Base-by-base conservation (phyloP, 2,113 vertebrate species). In the Phaethon lepturus region DNA sequence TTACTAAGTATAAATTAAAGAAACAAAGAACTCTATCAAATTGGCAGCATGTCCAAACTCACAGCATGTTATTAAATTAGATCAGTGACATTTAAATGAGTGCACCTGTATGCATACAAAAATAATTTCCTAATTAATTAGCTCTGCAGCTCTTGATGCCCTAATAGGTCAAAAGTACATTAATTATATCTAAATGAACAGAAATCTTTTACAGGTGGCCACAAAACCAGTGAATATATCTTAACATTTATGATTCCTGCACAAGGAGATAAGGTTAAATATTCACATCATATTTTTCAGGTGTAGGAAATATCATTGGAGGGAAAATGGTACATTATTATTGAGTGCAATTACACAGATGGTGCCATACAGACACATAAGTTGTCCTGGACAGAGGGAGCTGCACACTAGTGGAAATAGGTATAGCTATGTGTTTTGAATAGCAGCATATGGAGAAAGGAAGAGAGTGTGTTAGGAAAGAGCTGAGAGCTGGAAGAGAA, bases 81-180 rank as follows among this genome's bases (percentile, higher is more conserved):
- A 91, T 76, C 93, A 94, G 68, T 88, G 84, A 92, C 72, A 95
- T 93, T 92, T 93, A 95, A 97, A 94, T 85, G 45, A 94, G 47
- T 95, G 81, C 87, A 96, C 91, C 94, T 96, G 86, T 94, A 88
- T 72, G 59, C 90, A 95, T 80, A 92, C 81, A 86, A 83, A 96
- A 91, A 92, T 83, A 60, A 93, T 86, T 76, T 92, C 76, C 66
- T 87, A 81, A 79, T 96, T 93, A 95, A 96, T 96, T 86, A 92
- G 68, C 42, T 95, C 66, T 87, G 81, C 52, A 71, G 55, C 44
- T 93, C 64, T 83, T 40, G 63, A 69, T 90, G 79, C 78, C 88
- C 66, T 90, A 90, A 62, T 74, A 94, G 90, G 83, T 95, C 79
- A 95, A 77, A 95, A 95, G 72, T 74, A 85, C 77, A 92, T 90